phyloP scores from a whole-genome alignment of 1,140 invertebrate species.

The Conus ventricosus region DNA sequence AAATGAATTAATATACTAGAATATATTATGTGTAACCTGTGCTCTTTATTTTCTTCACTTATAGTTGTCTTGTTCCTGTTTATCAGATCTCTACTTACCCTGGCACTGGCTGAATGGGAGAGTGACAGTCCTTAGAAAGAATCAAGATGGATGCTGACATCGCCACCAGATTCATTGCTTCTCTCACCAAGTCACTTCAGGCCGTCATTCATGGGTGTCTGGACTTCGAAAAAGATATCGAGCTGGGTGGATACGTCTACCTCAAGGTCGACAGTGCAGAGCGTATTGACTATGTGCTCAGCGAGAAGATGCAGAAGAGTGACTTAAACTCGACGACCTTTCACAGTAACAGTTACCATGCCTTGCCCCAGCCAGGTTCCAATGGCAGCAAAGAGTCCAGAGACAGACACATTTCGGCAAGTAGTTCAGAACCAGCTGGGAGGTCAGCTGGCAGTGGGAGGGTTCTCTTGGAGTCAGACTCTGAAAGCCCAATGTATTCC shows the following conservation, averaged over 20 bases:
- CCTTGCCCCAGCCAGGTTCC: neutral
- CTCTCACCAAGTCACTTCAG: slow-evolving; percentile 43
- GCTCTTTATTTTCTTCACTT: neutral
- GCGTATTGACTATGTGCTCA: slow-evolving; percentile 45
- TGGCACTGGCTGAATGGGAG: neutral
- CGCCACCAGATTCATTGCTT: slow-evolving; percentile 41
- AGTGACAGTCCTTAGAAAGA: neutral
- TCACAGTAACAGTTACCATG: slow-evolving; percentile 48
- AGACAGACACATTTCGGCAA: slow-evolving; percentile 12
- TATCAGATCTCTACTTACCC: neutral
- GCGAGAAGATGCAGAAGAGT: slow-evolving; percentile 47
- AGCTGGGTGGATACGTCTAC: slow-evolving; percentile 45
- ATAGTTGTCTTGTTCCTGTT: neutral
- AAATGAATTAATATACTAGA: too few relatives aligned
- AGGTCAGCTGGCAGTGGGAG: neutral
- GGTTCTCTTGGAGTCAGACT: neutral
- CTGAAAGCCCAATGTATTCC: neutral
- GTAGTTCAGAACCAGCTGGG: neutral
- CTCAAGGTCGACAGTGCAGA: slow-evolving; percentile 38
- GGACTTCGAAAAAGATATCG: slow-evolving; percentile 46
- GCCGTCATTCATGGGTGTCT: slow-evolving; percentile 45
- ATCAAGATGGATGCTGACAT: slow-evolving; percentile 35
- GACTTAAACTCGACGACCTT: slow-evolving; percentile 43
- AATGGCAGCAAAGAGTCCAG: neutral
- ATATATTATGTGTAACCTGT: neutral